These are phyloP conservation scores for Mnemiopsis leidyi DNA, from an alignment of 37 sponge, comb jelly and placozoan species.

Conservation along the genomic window DNA sequence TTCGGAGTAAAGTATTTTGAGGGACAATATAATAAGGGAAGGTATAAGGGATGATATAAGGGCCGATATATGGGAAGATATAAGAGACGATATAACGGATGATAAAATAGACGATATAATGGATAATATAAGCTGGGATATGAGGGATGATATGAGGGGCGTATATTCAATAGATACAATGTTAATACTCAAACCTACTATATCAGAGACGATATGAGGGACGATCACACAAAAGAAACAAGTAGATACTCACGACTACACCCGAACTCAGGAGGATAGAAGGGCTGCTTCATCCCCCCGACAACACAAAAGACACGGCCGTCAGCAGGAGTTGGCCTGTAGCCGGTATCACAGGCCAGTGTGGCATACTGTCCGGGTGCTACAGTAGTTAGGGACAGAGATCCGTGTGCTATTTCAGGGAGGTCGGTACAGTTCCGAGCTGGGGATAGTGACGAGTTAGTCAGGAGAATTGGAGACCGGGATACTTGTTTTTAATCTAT, in stretches of 20 bases:
- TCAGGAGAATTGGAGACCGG: too few relatives aligned
- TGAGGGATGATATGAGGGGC: neutral
- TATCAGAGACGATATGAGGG: too few relatives aligned
- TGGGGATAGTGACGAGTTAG: neutral
- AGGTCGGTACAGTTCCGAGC: constrained; percentile 13
- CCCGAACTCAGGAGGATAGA: neutral
- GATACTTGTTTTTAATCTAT: too few relatives aligned
- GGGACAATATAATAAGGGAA: too few relatives aligned
- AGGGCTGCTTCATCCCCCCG: neutral
- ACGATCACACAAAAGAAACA: too few relatives aligned
- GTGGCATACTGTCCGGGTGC: constrained; percentile 1
- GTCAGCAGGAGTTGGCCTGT: neutral
- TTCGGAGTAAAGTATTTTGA: neutral
- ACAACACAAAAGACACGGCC: neutral
- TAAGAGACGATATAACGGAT: too few relatives aligned
- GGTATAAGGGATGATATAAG: too few relatives aligned
- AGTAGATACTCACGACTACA: constrained; percentile 55
- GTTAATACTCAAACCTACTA: too few relatives aligned
- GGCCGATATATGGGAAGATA: too few relatives aligned
- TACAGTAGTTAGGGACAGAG: neutral
- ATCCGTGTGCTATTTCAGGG: neutral
- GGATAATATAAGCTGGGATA: too few relatives aligned
- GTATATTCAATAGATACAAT: neutral
- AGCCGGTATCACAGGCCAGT: constrained; percentile 2
- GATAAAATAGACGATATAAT: too few relatives aligned